Percentiles rank a stretch among this genome's conserved stretches.
These are phyloP conservation scores for Aphodius sticticus DNA, from an alignment of 2,888 invertebrate species.

Conservation along the genomic window DNA sequence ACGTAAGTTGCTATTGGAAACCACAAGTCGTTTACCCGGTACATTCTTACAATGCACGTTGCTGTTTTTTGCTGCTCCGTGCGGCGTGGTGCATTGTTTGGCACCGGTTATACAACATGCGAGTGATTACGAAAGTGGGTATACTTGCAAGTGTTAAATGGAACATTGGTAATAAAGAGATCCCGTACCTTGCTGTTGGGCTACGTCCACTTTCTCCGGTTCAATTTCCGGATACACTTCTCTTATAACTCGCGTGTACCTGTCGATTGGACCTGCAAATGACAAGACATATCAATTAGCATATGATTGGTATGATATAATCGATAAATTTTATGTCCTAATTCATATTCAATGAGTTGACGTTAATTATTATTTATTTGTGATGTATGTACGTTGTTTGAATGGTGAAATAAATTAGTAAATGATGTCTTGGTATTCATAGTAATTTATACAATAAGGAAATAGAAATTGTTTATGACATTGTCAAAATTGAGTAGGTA, in stretches of 20 bases:
- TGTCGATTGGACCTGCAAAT: conserved; percentile 52
- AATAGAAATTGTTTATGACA: no score
- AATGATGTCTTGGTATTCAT: no score
- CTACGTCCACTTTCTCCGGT: conserved; percentile 53
- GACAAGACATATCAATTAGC: conserved; percentile 25
- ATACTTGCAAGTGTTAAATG: neutral
- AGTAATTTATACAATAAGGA: no score
- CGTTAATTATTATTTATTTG: neutral
- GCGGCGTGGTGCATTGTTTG: neutral
- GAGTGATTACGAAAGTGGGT: neutral
- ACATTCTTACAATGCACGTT: neutral
- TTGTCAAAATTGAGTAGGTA: no score
- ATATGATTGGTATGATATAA: neutral
- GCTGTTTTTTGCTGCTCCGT: neutral
- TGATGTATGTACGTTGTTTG: no score
- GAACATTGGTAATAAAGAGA: neutral
- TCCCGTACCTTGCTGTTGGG: conserved; percentile 54
- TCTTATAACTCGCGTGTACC: conserved; percentile 52
- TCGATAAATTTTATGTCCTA: neutral
- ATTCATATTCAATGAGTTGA: conserved; percentile 6
- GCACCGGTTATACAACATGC: neutral
- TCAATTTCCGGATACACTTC: conserved; percentile 59
- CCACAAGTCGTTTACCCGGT: neutral
- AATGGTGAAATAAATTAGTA: neutral
- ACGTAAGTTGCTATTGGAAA: neutral